Conservation (phyloP, 2,113 vertebrate genomes). For the Loxodonta africana region DNA sequence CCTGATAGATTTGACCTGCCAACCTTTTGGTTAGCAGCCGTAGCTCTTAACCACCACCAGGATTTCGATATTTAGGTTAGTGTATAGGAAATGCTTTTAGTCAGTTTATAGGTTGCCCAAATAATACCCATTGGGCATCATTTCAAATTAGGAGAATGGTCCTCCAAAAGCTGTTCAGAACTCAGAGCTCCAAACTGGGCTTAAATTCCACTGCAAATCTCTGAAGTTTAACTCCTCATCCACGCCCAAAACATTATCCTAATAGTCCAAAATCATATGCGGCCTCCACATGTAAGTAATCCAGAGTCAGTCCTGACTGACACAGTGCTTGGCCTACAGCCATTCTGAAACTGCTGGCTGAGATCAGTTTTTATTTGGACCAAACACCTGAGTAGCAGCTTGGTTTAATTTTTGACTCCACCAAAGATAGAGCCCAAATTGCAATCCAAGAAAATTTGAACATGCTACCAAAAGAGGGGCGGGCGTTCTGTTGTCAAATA, state of each 20-base stretch:
- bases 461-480: not conserved
- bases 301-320: not conserved
- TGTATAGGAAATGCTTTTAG: not conserved
- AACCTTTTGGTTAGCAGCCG: too few relatives aligned
- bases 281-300: not conserved
- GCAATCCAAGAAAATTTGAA: conserved; percentile 24
- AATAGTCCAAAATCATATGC: not conserved
- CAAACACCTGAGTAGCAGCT: not conserved
- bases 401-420: not conserved
- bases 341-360: conserved; percentile 37
- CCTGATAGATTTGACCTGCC: too few relatives aligned
- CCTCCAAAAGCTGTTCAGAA: not conserved
- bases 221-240: not conserved
- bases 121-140: not conserved
- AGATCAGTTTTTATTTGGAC: not conserved
- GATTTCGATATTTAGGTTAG: not conserved
- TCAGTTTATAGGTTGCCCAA: conserved; percentile 22
- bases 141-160: conserved; percentile 15
- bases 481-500: not conserved
- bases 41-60: too few relatives aligned
- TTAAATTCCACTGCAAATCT: not conserved
- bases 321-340: not conserved
- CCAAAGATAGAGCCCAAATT: not conserved
- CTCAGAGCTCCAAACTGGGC: not conserved
- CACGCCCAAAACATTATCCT: not conserved